Evolutionary conservation across 2,888 invertebrate genomes (phyloP).

Genomic region (Thyatira batis): DNA sequence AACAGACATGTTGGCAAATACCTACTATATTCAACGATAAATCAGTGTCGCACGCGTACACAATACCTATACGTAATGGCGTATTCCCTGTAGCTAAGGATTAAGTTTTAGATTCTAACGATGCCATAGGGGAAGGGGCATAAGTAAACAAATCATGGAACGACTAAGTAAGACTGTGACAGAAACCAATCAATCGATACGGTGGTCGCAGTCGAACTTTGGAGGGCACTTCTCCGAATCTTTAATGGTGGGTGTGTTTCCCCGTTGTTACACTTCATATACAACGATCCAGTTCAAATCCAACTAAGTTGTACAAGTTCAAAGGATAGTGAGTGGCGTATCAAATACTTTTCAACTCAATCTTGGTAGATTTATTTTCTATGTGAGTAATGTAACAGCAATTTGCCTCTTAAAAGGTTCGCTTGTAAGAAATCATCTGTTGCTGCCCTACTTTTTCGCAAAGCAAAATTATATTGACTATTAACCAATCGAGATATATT

Average conservation of each 20-base stretch:
- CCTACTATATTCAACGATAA: background rate
- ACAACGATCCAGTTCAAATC: background rate
- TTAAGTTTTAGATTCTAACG: background rate
- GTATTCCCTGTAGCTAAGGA: background rate
- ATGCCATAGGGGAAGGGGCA: background rate
- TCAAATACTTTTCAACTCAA: background rate
- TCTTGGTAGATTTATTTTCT: background rate
- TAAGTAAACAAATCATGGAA: background rate
- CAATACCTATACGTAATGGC: background rate
- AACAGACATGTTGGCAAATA: background rate
- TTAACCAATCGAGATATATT: background rate
- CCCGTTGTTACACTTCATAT: too few relatives aligned
- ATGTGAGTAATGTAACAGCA: background rate
- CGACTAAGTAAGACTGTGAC: background rate
- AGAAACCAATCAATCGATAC: background rate
- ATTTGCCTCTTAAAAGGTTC: background rate
- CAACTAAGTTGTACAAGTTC: background rate
- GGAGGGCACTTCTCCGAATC: background rate
- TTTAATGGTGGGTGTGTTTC: too few relatives aligned
- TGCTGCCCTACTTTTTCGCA: background rate
- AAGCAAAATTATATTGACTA: background rate
- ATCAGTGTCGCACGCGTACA: background rate
- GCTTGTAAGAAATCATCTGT: background rate
- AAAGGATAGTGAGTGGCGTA: background rate
- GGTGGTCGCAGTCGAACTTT: background rate